Percentiles rank a stretch among this genome's conserved stretches.
phyloP scores from a whole-genome alignment of 2,113 vertebrate genomes.

The Arvicanthis niloticus region DNA sequence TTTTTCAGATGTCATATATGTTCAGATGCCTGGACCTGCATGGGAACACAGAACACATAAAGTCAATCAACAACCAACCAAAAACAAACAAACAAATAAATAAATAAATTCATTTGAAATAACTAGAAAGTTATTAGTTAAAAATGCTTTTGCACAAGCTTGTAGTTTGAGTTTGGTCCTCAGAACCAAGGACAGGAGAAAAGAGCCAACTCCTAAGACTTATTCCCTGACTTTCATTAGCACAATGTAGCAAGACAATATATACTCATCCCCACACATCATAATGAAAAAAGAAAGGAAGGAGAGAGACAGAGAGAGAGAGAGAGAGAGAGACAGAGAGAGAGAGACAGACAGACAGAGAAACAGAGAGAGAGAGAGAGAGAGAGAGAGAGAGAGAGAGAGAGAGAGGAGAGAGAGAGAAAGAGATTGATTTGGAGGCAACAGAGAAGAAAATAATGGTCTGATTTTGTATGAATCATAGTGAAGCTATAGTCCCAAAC shows the following conservation, averaged over 20 bases:
- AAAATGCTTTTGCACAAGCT: background rate
- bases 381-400: too few relatives aligned
- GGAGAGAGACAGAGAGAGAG: too few relatives aligned
- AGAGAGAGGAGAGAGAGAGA: background rate
- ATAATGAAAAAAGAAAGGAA: background rate
- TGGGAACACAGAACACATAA: background rate
- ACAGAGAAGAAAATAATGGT: background rate
- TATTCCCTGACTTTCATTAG: background rate
- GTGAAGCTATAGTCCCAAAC: background rate
- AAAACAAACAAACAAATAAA: background rate
- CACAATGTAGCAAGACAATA: too few relatives aligned
- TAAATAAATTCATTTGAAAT: background rate
- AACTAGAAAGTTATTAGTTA: background rate
- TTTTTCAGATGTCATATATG: background rate
- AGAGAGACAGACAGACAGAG: background rate
- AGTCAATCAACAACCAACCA: background rate
- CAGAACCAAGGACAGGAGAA: background rate
- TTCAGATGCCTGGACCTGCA: background rate
- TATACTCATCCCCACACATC: rapidly evolving
- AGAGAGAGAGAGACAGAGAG: too few relatives aligned
- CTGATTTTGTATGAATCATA: background rate
- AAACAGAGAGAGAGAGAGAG: background rate
- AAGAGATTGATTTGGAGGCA: background rate
- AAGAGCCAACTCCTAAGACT: background rate
- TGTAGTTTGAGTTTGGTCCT: background rate